Percentiles rank a stretch among this genome's conserved stretches.
These are phyloP conservation scores for Thermophis baileyi DNA, from an alignment of 2,113 vertebrate species.

Conservation along the genomic window DNA sequence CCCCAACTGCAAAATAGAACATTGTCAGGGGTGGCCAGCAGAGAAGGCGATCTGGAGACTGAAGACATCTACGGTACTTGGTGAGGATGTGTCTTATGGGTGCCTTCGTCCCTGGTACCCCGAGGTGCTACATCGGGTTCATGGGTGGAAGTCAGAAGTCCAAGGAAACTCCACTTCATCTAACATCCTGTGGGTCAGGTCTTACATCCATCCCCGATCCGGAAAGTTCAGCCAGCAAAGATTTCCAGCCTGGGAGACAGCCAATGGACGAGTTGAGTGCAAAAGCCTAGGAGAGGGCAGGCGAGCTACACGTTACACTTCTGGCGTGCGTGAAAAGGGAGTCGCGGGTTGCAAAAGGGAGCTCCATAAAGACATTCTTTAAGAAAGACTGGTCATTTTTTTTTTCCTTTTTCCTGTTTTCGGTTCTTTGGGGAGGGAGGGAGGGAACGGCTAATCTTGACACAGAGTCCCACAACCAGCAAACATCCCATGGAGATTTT, in stretches of 20 bases:
- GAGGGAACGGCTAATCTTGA: slow-evolving; percentile 28
- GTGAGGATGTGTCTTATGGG: not conserved
- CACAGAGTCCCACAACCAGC: slow-evolving; percentile 36
- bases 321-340: not conserved
- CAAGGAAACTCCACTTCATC: not conserved
- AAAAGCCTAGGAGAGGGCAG: not conserved
- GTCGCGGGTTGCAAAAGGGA: not conserved
- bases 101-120: not conserved
- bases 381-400: slow-evolving; percentile 2
- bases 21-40: not conserved
- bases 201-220: not conserved
- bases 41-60: not conserved
- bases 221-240: slow-evolving; percentile 32
- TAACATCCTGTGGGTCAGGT: not conserved
- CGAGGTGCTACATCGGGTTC: not conserved
- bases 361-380: slow-evolving; percentile 41
- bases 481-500: slow-evolving; percentile 34
- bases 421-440: no score
- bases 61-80: not conserved
- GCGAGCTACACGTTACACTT: not conserved
- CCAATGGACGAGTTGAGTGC: not conserved
- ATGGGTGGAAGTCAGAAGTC: not conserved
- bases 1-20: not conserved
- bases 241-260: slow-evolving; percentile 22
- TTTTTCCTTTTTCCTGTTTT: not conserved